A percentile compares a stretch with the other conserved stretches of the same genome.
These are phyloP conservation scores for Papilio aristodemus DNA, from an alignment of 1,140 invertebrate genomes.

Conservation along the genomic window DNA sequence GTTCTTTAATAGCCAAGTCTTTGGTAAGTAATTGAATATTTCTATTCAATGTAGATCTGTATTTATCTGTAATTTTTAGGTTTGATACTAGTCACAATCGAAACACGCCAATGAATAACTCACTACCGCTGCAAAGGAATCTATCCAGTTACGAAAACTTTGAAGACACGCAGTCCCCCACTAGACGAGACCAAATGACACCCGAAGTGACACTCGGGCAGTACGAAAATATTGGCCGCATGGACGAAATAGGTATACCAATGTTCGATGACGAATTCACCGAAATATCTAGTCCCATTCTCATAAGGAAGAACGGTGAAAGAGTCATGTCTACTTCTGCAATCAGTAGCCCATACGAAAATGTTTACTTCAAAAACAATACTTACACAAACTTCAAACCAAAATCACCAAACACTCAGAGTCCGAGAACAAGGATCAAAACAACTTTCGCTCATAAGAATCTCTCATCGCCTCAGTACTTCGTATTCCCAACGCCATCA, in stretches of 20 bases:
- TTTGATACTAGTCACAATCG: slow-evolving; percentile 75
- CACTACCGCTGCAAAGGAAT: slow-evolving; percentile 64
- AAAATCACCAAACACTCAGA: slow-evolving; percentile 80
- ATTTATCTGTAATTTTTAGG: slow-evolving; percentile 48
- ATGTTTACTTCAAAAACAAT: slow-evolving; percentile 72
- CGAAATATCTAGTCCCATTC: slow-evolving; percentile 75
- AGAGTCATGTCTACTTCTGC: slow-evolving; percentile 49
- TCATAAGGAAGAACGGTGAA: slow-evolving; percentile 71
- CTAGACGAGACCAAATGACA: slow-evolving; percentile 50
- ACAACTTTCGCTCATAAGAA: slow-evolving; percentile 80
- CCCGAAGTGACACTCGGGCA: slow-evolving; percentile 63
- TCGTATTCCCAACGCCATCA: slow-evolving; percentile 75
- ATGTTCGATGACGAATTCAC: slow-evolving; percentile 61
- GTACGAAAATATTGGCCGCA: slow-evolving; percentile 72
- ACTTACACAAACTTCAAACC: slow-evolving; percentile 66
- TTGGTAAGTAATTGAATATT: too few species aligned
- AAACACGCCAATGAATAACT: slow-evolving; percentile 55
- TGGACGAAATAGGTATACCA: slow-evolving; percentile 74
- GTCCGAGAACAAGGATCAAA: slow-evolving; percentile 83
- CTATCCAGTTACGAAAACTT: slow-evolving; percentile 79
- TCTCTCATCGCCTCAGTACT: slow-evolving; percentile 73
- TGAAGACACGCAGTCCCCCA: slow-evolving; percentile 46
- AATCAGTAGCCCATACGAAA: slow-evolving; percentile 80
- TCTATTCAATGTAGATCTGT: too few species aligned
- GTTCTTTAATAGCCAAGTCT: too few species aligned